These are phyloP conservation scores for Manis crassicaudata DNA, from an alignment of 2,797 vertebrate genomes.

Conservation along the genomic window DNA sequence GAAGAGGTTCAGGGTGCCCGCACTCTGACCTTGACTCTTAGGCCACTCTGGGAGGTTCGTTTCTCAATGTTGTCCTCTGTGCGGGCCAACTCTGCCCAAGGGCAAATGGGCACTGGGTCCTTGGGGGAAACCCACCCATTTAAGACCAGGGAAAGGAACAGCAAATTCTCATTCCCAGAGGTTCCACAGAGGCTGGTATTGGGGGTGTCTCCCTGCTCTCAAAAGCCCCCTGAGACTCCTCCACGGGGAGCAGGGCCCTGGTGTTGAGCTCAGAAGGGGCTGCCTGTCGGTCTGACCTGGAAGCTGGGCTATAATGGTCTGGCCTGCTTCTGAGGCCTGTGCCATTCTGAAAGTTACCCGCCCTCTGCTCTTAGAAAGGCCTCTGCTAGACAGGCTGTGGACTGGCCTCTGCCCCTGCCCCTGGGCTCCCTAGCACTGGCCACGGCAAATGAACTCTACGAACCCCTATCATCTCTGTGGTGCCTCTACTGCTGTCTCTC, in stretches of 20 bases:
- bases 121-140: neutral
- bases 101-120: neutral
- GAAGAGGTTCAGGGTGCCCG: neutral
- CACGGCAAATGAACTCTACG: neutral
- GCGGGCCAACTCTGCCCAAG: neutral
- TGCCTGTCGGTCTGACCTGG: neutral
- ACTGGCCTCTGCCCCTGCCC: too few species aligned
- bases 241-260: neutral
- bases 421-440: neutral
- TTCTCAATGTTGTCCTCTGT: neutral
- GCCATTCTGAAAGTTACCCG: neutral
- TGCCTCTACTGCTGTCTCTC: neutral
- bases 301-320: neutral
- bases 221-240: too few species aligned
- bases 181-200: neutral
- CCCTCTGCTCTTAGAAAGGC: neutral
- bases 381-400: neutral
- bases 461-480: accelerated
- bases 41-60: neutral
- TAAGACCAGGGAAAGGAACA: neutral
- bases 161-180: neutral
- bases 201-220: neutral
- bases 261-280: neutral
- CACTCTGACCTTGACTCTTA: neutral
- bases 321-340: neutral